These are phyloP conservation scores for Papilio glaucus DNA, from an alignment of 1,140 invertebrate species.

Conservation along the genomic window DNA sequence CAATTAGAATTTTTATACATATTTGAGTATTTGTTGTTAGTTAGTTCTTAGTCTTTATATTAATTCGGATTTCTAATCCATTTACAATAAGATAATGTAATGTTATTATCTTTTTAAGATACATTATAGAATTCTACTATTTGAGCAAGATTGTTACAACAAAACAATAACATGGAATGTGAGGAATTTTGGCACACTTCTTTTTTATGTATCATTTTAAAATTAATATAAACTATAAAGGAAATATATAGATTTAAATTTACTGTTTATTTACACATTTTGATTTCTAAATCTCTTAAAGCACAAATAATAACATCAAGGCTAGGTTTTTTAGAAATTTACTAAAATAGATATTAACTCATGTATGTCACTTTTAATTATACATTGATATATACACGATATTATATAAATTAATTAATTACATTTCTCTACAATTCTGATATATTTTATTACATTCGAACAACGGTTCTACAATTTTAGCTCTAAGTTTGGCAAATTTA, in stretches of 20 bases:
- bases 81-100: no score
- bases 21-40: slow-evolving; percentile 8
- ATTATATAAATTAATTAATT: no score
- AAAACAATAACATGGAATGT: background rate
- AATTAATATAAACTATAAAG: no score
- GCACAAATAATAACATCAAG: background rate
- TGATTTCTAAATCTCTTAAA: background rate
- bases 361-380: slow-evolving; percentile 1
- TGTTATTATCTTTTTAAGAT: background rate
- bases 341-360: slow-evolving; percentile 24
- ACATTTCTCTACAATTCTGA: no score
- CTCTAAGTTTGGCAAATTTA: slow-evolving; percentile 38
- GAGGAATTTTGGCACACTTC: background rate
- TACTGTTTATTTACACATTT: background rate
- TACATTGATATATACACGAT: background rate
- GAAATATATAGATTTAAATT: no score
- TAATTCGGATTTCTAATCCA: background rate
- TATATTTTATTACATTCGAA: no score
- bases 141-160: slow-evolving; percentile 9
- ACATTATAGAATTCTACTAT: background rate
- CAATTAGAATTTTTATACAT: background rate
- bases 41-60: background rate
- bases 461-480: no score
- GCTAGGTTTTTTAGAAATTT: slow-evolving; percentile 11
- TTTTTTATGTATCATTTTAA: no score